Evolutionary conservation across 2,113 vertebrate species (phyloP), one percentile per base, ranked within the genome.

Genomic region (Sceloporus undulatus): DNA sequence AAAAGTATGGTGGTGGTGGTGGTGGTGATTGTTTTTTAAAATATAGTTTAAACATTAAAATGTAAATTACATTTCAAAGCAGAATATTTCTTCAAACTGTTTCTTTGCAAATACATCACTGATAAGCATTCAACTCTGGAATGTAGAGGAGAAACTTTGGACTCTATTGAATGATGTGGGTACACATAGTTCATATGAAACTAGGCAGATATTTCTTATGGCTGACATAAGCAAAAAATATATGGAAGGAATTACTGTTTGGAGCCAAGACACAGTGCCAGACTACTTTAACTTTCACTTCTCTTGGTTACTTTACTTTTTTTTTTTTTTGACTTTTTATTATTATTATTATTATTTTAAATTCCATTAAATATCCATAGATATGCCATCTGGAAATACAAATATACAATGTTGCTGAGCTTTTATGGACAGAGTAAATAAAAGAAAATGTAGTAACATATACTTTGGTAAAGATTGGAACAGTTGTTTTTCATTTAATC

Each of bases 61-160:
- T 80, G 76, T 62, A 21, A 79, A 81, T 76, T 84, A 18, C 56
- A 29, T 59, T 91, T 82, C 85, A 79, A 82, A 90, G 78, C 1
- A 85, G n/a, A 10, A 4, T 62, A 62, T 87, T 88, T 88, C 48
- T 77, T 85, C 78, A 52, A 38, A 68, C 38, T 76, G 65, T 74
- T 54, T 34, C 88, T 84, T 52, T 86, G 2, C 38, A 87, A 29
- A 85, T 75, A 75, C 85, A 23, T 82, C 79, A 82, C 87, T 48
- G 16, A 77, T 27, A 52, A 59, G 78, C 88, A 40, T 38, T 85
- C 68, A 34, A 52, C 6, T 65, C n/a, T 0, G 85, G 76, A 74
- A 52, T 1, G 0, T 5, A 85, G 48, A 48, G 48, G 48, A 38
- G 9, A 14, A 85, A 73, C 77, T 59, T 66, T 54, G 48, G 42